Base-by-base conservation (phyloP, 2,888 invertebrate species). In the Drosophila nr. fundita region DNA sequence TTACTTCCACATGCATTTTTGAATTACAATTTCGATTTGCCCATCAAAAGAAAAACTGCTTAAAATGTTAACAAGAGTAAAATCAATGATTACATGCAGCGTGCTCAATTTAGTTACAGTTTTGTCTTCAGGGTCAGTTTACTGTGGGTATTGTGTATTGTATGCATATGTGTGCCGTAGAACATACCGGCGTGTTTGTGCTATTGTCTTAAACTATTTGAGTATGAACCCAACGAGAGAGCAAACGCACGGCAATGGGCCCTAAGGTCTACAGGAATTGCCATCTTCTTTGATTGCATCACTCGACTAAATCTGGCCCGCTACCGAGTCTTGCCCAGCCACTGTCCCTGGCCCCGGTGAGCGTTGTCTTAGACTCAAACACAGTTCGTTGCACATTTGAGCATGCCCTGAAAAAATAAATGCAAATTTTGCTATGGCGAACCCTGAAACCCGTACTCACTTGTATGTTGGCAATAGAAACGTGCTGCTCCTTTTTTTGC, bases 321-420 rank as follows among this genome's bases (percentile, higher is more conserved):
- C 24, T 34, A 21, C 34, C n/a, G 67, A 11, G 21, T 68, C 59
- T 34, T 61, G 32, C 36, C 27, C 58, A 21, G 63, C 48, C n/a
- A 21, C 32, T 54, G 48, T 50, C 34, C 38, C 52, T 50, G 52
- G 52, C 40, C 66, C 55, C 63, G 61, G 48, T 66, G 49, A 78
- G 64, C 68, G 72, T 72, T 85, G 88, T 87, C 83, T 85, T 85
- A 86, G 64, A 75, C 78, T 85, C 83, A 82, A 78, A 68, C 77
- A 89, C 89, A 89, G 89, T 89, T 89, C 88, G 90, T 83, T 88
- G 90, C 90, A 89, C 88, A 89, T 83, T 89, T 86, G 90, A 88
- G 88, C 90, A 86, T 89, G 86, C 86, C 88, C 86, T 83, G 73
- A 82, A 82, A 87, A 89, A 87, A 89, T 80, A 87, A 84, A 87